A percentile compares a stretch with the other conserved stretches of the same genome.
These are phyloP conservation scores for Trissolcus japonicus DNA, from an alignment of 2,888 invertebrate genomes.

Conservation along the genomic window DNA sequence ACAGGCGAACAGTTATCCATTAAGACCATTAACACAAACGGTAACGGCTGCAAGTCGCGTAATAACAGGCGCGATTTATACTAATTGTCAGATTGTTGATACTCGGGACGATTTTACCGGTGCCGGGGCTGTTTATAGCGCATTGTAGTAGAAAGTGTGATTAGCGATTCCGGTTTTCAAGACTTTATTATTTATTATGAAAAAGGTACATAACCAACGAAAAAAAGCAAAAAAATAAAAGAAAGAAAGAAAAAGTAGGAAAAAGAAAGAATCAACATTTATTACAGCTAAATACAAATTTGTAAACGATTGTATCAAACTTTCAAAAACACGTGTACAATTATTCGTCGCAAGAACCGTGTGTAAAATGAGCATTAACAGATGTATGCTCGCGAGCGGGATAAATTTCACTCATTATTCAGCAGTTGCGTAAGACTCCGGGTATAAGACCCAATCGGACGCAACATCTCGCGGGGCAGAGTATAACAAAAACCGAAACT, in stretches of 20 bases:
- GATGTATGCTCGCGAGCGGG: background rate
- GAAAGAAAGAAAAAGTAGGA: too few relatives aligned
- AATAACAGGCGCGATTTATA: constrained; percentile 17
- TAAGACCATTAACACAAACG: constrained; percentile 43
- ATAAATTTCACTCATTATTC: constrained; percentile 23
- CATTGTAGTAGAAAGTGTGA: background rate
- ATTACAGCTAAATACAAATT: too few relatives aligned
- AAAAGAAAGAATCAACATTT: too few relatives aligned
- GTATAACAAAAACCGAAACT: constrained; percentile 13
- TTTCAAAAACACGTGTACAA: constrained; percentile 5
- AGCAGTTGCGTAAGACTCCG: too few relatives aligned
- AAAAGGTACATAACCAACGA: too few relatives aligned
- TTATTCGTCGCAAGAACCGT: constrained; percentile 2
- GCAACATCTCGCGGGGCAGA: constrained; percentile 5
- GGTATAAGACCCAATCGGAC: constrained; percentile 5
- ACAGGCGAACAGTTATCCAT: constrained; percentile 42
- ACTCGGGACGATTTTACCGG: constrained; percentile 10
- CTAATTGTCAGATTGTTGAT: constrained; percentile 31
- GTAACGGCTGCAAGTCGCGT: constrained; percentile 21
- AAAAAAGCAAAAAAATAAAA: too few relatives aligned
- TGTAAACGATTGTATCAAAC: constrained; percentile 1
- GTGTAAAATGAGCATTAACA: constrained; percentile 13
- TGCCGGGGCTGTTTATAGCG: background rate
- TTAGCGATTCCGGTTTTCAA: background rate
- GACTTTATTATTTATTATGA: too few relatives aligned